A percentile compares a stretch with the other conserved stretches of the same genome.
phyloP scores from a whole-genome alignment of 2,888 invertebrate genomes.

The Aleiodes alternator region DNA sequence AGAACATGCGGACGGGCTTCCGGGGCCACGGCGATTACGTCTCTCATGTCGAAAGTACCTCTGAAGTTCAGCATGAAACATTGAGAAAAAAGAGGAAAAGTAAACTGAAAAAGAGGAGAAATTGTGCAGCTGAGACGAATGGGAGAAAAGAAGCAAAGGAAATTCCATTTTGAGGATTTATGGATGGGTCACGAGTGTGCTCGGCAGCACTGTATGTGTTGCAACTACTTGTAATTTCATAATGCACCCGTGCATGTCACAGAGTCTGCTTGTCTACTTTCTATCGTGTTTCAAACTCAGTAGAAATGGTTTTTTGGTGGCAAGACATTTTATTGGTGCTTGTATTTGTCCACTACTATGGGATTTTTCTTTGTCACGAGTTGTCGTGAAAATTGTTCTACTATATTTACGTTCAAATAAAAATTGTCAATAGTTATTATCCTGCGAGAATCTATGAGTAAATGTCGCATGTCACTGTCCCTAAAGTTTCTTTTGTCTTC shows the following conservation, averaged over 20 bases:
- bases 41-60: constrained; percentile 45
- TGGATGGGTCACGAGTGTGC: constrained; percentile 58
- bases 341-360: background rate
- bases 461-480: background rate
- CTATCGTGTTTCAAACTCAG: constrained; percentile 26
- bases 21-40: constrained; percentile 63
- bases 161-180: constrained; percentile 67
- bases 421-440: constrained; percentile 12
- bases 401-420: background rate
- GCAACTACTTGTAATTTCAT: constrained; percentile 41
- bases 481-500: too few species aligned
- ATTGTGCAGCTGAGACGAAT: constrained; percentile 27
- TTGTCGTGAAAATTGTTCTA: constrained; percentile 2
- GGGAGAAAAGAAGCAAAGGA: constrained; percentile 40
- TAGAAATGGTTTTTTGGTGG: constrained; percentile 22
- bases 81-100: constrained; percentile 18
- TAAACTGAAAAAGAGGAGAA: constrained; percentile 11
- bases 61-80: constrained; percentile 35
- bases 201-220: constrained; percentile 21
- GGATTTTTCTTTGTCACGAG: background rate
- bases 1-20: constrained; percentile 57
- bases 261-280: constrained; percentile 31
- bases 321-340: constrained; percentile 41
- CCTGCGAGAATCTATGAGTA: background rate
- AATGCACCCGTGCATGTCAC: constrained; percentile 44